Evolutionary conservation across 2,888 invertebrate species (phyloP).

Genomic region (Digitonthophagus gazella): DNA sequence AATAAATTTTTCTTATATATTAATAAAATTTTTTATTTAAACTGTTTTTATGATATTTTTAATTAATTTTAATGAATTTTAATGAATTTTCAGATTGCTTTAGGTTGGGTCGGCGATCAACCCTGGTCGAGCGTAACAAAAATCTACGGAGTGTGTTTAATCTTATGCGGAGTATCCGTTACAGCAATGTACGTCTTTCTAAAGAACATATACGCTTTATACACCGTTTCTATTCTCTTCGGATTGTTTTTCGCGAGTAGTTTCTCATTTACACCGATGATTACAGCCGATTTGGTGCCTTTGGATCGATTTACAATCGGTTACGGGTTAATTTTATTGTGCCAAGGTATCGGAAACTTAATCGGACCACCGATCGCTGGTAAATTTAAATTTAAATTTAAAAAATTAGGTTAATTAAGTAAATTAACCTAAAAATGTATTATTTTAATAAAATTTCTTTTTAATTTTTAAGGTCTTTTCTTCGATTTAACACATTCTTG

Average conservation of each 20-base stretch:
- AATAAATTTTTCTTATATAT: not conserved
- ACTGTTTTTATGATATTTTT: conserved; percentile 10
- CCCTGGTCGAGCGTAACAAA: conserved; percentile 78
- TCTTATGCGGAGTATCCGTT: conserved; percentile 64
- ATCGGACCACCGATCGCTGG: conserved; percentile 92
- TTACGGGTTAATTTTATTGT: conserved; percentile 83
- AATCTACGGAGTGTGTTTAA: conserved; percentile 77
- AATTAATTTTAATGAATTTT: no score
- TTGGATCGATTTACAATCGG: conserved; percentile 89
- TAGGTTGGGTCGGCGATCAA: conserved; percentile 89
- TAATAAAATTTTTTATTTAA: conserved; percentile 10
- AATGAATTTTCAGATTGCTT: conserved; percentile 68
- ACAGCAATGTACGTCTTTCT: conserved; percentile 57
- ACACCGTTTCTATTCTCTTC: conserved; percentile 61
- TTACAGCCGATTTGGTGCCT: conserved; percentile 84
- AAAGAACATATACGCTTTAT: conserved; percentile 46
- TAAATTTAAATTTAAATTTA: conserved; percentile 37
- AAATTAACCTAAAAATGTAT: not conserved
- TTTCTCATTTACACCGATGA: conserved; percentile 86
- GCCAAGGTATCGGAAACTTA: conserved; percentile 90
- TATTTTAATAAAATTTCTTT: not conserved
- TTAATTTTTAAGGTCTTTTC: conserved; percentile 52
- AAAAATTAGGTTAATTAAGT: conserved; percentile 1
- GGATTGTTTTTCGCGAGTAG: conserved; percentile 90
- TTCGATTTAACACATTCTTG: conserved; percentile 69